Base-by-base conservation (phyloP, 2,797 vertebrate genomes). In the Micropoecilia bifurca region DNA sequence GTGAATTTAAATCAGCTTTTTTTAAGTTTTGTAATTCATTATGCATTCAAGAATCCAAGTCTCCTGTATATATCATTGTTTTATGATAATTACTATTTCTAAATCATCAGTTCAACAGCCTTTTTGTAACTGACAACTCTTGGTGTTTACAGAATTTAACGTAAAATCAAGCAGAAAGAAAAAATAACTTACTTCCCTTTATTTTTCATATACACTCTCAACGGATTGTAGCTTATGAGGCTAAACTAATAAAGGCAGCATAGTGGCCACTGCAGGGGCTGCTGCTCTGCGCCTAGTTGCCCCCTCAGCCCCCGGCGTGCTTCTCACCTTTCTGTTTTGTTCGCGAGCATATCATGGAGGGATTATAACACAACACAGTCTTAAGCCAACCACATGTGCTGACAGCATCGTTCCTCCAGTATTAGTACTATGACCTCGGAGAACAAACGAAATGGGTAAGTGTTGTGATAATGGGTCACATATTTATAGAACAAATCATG, bases 161-260 rank as follows among this genome's bases (percentile, higher is more conserved):
- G 46, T 66, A 74, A 48, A 57, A 33, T 46, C 45, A 63, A 71
- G 76, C 59, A 78, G 66, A 75, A 80, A 74, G 66, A 91, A 82
- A 88, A 74, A 74, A 88, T 69, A 79, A 85, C 80, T 85, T 71
- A 78, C 76, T 82, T 74, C 47, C 83, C 81, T 88, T 80, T 80
- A 82, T 87, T 82, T 81, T 82, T 82, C 75, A 85, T 85, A 89
- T 75, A 84, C 82, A 75, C 83, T 88, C 87, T 89, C 86, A 66
- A 57, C 13, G 71, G 86, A 90, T 85, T 81, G 82, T 87, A 74
- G 86, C 82, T 80, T 90, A 89, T 87, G 90, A 89, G 80, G 75
- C 88, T 92, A 89, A 93, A 92, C 93, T 93, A 94, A 95, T 94
- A 93, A 93, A 94, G 89, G 83, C 90, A 87, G 91, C 89, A 87